phyloP scores from a whole-genome alignment of 2,113 vertebrate genomes.

The Chaetorhynchus papuensis region DNA sequence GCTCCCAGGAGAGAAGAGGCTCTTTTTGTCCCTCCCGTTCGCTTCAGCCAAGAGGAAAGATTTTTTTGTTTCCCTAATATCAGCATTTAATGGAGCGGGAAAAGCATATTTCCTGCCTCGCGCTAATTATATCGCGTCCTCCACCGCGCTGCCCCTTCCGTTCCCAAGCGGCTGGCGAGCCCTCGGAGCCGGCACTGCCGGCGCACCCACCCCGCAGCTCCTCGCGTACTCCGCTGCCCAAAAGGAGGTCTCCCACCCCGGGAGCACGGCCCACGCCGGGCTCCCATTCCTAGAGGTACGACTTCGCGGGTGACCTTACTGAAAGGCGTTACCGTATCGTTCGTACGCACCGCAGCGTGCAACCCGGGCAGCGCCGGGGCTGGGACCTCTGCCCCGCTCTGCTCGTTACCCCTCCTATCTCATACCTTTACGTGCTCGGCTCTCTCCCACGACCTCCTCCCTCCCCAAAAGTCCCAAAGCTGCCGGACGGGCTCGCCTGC shows the following conservation, averaged over 20 bases:
- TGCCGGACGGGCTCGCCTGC: neutral
- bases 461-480: no score
- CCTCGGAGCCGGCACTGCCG: neutral
- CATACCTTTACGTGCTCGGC: neutral
- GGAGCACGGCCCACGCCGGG: neutral
- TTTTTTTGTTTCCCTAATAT: neutral
- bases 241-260: neutral
- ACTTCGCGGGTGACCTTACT: neutral
- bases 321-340: neutral
- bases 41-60: neutral
- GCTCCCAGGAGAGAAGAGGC: neutral
- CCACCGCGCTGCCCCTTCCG: neutral
- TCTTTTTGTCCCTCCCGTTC: neutral
- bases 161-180: neutral
- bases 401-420: neutral
- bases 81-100: neutral
- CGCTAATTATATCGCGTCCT: neutral
- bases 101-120: constrained; percentile 1
- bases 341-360: neutral
- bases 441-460: neutral
- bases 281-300: neutral
- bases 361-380: neutral
- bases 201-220: neutral
- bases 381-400: neutral
- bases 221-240: neutral